Evolutionary conservation across 2,888 invertebrate species (phyloP), one percentile per base, ranked within the genome.

Genomic region (Scotopteryx bipunctaria): DNA sequence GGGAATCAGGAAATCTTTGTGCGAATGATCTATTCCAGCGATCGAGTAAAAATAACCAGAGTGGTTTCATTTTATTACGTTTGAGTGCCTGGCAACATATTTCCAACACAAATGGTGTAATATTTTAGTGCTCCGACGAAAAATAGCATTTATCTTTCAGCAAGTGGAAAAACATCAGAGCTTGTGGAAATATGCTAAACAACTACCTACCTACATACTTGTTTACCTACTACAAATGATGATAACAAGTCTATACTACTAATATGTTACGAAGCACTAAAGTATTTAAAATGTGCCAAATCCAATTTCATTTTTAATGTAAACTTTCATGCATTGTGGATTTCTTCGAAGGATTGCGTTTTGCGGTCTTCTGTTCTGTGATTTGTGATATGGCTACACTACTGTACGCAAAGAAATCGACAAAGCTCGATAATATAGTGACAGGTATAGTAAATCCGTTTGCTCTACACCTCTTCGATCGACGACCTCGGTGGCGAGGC

Each of bases 11-110:
- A 74, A 76, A 70, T 67, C 49, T 64, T 65, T 64, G 62, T 57
- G 65, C 53, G 62, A 67, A 69, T 60, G 65, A 69, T 77, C 72
- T 78, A 78, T 77, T 78, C 67, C 71, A 48, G 74, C 57, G 40
- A 58, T 59, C 54, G 57, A 62, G 63, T 69, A 62, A 66, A 76
- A 71, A 79, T 81, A 78, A 61, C 67, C 57, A 57, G 64, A 71
- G 68, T 67, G 67, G 61, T 55, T 64, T 67, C 66, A 63, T 66
- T 71, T 64, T 66, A 71, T 70, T 72, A 69, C 58, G 57, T 59
- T 56, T 45, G 40, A 44, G 54, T 64, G 64, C 62, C 53, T 68
- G 64, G 73, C 70, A 73, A 69, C 66, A 44, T 41, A 44, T 52
- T 52, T 55, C 50, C 45, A 50, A 38, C 57, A 62, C 57, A 57